Percentiles rank a stretch among this genome's conserved stretches.
Evolutionary conservation across 2,113 vertebrate species (phyloP).

Genomic region (Zootoca vivipara): DNA sequence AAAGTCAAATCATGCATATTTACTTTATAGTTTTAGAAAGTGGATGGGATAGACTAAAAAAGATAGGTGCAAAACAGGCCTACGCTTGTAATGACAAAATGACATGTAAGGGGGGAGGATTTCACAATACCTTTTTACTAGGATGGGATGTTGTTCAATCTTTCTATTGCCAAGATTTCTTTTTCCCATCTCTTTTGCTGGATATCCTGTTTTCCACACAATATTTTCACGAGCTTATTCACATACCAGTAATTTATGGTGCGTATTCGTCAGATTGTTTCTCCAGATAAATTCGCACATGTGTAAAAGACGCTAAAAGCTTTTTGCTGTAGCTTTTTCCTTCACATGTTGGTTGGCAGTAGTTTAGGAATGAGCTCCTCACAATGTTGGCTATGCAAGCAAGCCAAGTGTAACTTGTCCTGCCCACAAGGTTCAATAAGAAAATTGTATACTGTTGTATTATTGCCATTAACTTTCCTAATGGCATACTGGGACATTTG

Average conservation of each 20-base stretch:
- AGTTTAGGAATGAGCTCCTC: neutral
- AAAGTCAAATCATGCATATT: neutral
- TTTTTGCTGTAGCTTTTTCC: neutral
- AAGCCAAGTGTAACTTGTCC: neutral
- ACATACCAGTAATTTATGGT: too few relatives aligned
- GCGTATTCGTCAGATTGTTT: too few relatives aligned
- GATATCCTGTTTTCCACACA: neutral
- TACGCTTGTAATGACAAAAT: neutral
- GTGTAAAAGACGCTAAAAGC: neutral
- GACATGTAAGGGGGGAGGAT: too few relatives aligned
- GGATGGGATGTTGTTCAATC: neutral
- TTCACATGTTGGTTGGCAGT: neutral
- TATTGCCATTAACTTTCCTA: conserved; percentile 48
- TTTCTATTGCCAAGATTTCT: neutral
- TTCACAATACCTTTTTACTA: neutral
- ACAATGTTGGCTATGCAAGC: neutral
- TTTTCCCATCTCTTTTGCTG: neutral
- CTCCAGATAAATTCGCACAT: too few relatives aligned
- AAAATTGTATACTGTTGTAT: conserved; percentile 39
- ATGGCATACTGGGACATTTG: conserved; percentile 14
- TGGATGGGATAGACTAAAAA: neutral
- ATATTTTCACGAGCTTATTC: neutral
- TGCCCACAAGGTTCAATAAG: conserved; percentile 28
- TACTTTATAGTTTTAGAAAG: neutral
- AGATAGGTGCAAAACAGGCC: neutral